Evolutionary conservation across 2,113 vertebrate species (phyloP), one percentile per base, ranked within the genome.

Genomic region (Sialia sialis): DNA sequence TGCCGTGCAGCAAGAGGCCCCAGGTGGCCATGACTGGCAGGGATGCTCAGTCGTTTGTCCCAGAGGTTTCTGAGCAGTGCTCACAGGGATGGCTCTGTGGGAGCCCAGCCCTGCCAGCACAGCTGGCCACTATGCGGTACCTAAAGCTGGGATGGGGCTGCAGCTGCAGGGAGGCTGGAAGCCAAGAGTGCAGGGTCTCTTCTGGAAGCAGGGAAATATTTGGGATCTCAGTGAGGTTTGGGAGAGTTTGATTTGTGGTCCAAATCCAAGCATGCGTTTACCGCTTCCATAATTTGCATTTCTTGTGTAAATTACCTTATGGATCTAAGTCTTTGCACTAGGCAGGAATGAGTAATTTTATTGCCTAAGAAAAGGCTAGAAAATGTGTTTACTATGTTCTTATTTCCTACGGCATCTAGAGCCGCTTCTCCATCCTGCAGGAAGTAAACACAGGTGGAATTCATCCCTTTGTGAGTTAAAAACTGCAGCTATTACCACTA

Each of bases 1-100:
- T 0, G 0, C 32, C 1, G 2, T 0, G 3, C 23, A 58, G 34
- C 52, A 26, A 13, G 81, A 44, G 9, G 36, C 20, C 23, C 11
- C 21, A 6, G 1, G 4, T 67, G 66, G 34, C 79, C 34, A 38
- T 55, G 43, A 32, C 39, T 88, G 36, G 62, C 48, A 15, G 39
- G 39, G 39, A 9, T 59, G 44, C 21, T 79, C 62, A 32, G 48
- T 32, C 22, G 1, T 36, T 36, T 67, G 48, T 48, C 58, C n/a
- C 0, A n/a, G 70, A 58, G 32, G 43, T 63, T 38, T 49, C 4
- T 1, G 16, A n/a, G 67, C 8, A 6, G 16, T 2, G 29, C 8
- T 72, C 34, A 8, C 22, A 34, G 67, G 64, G 29, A 34, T 2
- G 13, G 32, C 52, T 79, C 79, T 0, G 0, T 22, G 32, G 30